A percentile compares a stretch with the other conserved stretches of the same genome.
Evolutionary conservation across 2,888 invertebrate genomes (phyloP).

Genomic region (Latheticus oryzae): DNA sequence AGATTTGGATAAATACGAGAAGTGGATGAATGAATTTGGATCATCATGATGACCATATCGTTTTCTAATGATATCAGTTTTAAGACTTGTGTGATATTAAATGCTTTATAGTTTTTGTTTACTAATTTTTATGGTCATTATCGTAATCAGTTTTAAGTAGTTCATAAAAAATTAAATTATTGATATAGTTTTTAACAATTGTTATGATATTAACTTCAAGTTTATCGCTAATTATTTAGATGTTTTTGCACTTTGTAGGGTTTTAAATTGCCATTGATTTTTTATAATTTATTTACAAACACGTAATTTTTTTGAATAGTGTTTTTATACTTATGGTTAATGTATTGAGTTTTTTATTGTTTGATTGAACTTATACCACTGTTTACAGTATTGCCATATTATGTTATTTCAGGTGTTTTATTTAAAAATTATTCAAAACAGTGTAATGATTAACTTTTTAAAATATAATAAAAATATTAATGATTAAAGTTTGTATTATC

Average conservation of each 20-base stretch:
- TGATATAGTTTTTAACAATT: slow-evolving; percentile 18
- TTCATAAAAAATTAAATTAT: too few species aligned
- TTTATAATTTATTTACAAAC: slow-evolving; percentile 15
- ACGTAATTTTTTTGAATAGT: background rate
- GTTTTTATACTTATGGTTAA: slow-evolving; percentile 16
- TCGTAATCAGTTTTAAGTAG: too few species aligned
- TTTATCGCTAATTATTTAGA: slow-evolving; percentile 3
- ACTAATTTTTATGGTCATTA: slow-evolving; percentile 22
- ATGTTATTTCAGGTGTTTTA: slow-evolving; percentile 18
- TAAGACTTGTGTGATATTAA: slow-evolving; percentile 34
- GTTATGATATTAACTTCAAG: too few species aligned
- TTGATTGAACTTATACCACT: background rate
- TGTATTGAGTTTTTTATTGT: slow-evolving; percentile 1
- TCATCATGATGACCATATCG: slow-evolving; percentile 78
- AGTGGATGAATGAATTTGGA: slow-evolving; percentile 98
- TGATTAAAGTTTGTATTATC: too few species aligned
- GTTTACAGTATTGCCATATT: slow-evolving; percentile 26
- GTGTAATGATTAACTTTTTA: too few species aligned
- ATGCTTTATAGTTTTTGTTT: slow-evolving; percentile 27
- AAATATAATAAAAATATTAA: too few species aligned
- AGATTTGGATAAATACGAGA: slow-evolving; percentile 94
- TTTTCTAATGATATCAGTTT: slow-evolving; percentile 4
- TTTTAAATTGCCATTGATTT: slow-evolving; percentile 20
- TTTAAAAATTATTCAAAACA: too few species aligned
- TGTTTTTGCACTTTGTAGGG: slow-evolving; percentile 16